Evolutionary conservation across 2,888 invertebrate species (phyloP), one percentile per base, ranked within the genome.

Genomic region (Trichacis sp.): DNA sequence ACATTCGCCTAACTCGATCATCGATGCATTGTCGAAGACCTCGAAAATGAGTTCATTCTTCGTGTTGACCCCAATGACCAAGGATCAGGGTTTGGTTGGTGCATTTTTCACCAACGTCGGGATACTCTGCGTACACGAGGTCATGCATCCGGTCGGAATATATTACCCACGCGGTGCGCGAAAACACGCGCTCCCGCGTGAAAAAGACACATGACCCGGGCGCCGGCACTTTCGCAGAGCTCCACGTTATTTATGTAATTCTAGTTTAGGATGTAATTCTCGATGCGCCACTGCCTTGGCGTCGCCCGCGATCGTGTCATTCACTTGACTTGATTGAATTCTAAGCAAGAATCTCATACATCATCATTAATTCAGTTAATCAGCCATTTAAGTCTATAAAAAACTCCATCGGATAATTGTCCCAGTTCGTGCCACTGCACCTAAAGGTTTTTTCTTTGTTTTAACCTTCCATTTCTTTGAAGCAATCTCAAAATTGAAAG

Each of bases 1-100:
- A n/a, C n/a, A n/a, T n/a, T n/a, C n/a, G n/a, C n/a, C n/a, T n/a
- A n/a, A n/a, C n/a, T n/a, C 3, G 14, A 59, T 61, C 57, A 66
- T 55, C 54, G 47, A 15, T 50, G 18, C 51, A 48, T 40, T 62
- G 40, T 15, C 14, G n/a, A 59, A 59, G 56, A 42, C 59, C 63
- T 56, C 59, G 47, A 52, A 59, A 66, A 62, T 62, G 58, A 66
- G 61, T 58, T 54, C 61, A 66, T 62, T 38, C 57, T 47, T 66
- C 58, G 51, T 46, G 42, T 43, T 30, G 2, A 17, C 3, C 42
- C n/a, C 43, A 19, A 8, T 8, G 14, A 3, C 11, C 42, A 9
- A 45, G 59, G 62, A 67, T 67, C 66, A 57, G 54, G 50, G 54
- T 62, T 66, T 62, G 62, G 62, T 66, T 66, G 58, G 58, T 47